Evolutionary conservation across 2,888 invertebrate species (phyloP).

Genomic region (Cheilosia soror): DNA sequence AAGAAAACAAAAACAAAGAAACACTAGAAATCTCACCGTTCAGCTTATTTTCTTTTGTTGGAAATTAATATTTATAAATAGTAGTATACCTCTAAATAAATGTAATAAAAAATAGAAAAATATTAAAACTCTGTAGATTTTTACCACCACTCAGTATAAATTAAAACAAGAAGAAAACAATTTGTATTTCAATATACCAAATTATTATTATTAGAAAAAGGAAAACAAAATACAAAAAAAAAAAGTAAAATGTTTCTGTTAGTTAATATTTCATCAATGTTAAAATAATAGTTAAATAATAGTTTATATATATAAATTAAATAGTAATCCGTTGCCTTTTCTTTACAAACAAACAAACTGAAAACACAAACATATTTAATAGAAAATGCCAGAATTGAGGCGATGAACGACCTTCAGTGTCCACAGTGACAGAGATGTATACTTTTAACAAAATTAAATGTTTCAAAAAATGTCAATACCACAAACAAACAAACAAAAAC

Average conservation of each 20-base stretch:
- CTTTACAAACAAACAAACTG: constrained; percentile 49
- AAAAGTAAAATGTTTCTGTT: constrained; percentile 66
- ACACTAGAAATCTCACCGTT: constrained; percentile 58
- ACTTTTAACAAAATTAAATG: no score
- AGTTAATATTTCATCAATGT: constrained; percentile 74
- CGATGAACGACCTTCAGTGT: constrained; percentile 15
- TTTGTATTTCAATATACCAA: constrained; percentile 74
- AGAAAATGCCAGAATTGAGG: constrained; percentile 15
- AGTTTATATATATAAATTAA: constrained; percentile 71
- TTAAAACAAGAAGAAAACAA: constrained; percentile 56
- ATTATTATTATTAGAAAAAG: constrained; percentile 56
- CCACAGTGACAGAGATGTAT: not conserved
- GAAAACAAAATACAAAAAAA: not conserved
- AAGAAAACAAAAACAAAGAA: not conserved
- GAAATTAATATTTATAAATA: constrained; percentile 45
- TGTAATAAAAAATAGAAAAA: constrained; percentile 60
- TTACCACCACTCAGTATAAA: constrained; percentile 67
- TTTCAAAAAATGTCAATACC: no score
- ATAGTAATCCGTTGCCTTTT: constrained; percentile 70
- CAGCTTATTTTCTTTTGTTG: constrained; percentile 50
- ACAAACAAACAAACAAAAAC: no score
- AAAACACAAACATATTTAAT: not conserved
- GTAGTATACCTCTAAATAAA: constrained; percentile 55
- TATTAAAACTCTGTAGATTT: constrained; percentile 67
- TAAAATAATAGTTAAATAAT: constrained; percentile 73